Percentiles rank a stretch among this genome's conserved stretches.
Evolutionary conservation across 2,888 invertebrate species (phyloP).

Genomic region (Amiota minor): DNA sequence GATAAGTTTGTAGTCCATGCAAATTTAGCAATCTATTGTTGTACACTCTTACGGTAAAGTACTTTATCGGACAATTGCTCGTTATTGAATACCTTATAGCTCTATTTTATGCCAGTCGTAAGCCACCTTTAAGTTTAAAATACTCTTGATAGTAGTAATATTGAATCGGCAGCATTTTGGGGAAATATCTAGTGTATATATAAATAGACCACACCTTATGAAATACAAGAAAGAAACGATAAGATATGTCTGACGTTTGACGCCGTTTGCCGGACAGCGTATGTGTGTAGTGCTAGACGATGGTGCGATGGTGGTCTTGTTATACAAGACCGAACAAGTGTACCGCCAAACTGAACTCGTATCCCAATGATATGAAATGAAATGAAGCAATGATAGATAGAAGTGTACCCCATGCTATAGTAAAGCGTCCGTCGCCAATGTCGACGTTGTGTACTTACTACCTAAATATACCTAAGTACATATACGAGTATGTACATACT

Average conservation of each 20-base stretch:
- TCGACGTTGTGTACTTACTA: neutral
- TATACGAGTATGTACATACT: too few species aligned
- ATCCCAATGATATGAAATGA: conserved; percentile 32
- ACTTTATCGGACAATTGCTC: conserved; percentile 28
- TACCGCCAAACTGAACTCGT: conserved; percentile 40
- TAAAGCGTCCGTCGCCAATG: neutral
- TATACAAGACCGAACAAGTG: conserved; percentile 55
- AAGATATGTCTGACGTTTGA: conserved; percentile 11
- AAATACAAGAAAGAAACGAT: neutral
- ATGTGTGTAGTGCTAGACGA: too few species aligned
- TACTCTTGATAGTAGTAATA: neutral
- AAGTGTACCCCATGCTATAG: neutral
- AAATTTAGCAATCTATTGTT: too few species aligned
- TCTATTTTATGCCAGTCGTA: conserved; percentile 10
- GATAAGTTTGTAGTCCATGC: too few species aligned
- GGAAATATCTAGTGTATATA: neutral
- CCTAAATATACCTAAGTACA: too few species aligned
- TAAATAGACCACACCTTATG: neutral
- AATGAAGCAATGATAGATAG: conserved; percentile 26
- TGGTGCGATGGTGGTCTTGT: conserved; percentile 17
- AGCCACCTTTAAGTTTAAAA: conserved; percentile 11
- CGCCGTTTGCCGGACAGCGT: neutral
- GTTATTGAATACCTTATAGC: conserved; percentile 7
- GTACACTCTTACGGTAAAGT: neutral
- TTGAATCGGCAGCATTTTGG: conserved; percentile 14